These are phyloP conservation scores for Jacana jacana DNA, from an alignment of 2,113 vertebrate genomes.

Conservation along the genomic window DNA sequence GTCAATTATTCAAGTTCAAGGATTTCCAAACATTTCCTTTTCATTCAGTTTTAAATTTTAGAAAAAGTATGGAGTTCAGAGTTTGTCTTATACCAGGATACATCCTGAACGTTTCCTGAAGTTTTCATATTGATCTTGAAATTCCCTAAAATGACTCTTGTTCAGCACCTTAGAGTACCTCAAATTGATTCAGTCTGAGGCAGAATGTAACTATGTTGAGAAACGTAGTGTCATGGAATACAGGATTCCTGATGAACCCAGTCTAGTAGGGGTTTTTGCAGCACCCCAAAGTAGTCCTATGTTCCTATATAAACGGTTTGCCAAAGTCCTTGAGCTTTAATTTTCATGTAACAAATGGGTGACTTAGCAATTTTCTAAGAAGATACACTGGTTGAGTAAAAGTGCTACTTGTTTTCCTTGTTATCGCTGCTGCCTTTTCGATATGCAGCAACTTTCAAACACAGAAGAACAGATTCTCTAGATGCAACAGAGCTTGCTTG, in stretches of 20 bases:
- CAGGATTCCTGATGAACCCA: not conserved
- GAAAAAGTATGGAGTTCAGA: not conserved
- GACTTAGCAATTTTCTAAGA: not conserved
- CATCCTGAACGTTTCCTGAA: not conserved
- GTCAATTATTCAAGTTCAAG: not conserved
- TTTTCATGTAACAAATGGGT: not conserved
- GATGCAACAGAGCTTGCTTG: not conserved
- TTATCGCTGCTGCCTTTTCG: not conserved
- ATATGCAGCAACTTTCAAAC: not conserved
- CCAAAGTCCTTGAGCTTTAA: not conserved
- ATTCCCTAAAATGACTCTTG: not conserved
- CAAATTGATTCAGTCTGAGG: not conserved
- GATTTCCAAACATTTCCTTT: not conserved
- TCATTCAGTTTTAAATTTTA: not conserved
- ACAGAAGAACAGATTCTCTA: not conserved
- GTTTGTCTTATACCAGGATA: not conserved
- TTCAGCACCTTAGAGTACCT: not conserved
- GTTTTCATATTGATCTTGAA: not conserved
- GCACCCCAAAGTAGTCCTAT: not conserved
- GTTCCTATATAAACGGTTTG: not conserved
- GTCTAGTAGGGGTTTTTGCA: not conserved
- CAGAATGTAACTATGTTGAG: not conserved
- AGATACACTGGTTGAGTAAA: not conserved
- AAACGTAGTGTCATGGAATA: not conserved
- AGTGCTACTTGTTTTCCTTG: not conserved